Evolutionary conservation across 2,888 invertebrate genomes (phyloP).

Genomic region (Trichacis sp.): DNA sequence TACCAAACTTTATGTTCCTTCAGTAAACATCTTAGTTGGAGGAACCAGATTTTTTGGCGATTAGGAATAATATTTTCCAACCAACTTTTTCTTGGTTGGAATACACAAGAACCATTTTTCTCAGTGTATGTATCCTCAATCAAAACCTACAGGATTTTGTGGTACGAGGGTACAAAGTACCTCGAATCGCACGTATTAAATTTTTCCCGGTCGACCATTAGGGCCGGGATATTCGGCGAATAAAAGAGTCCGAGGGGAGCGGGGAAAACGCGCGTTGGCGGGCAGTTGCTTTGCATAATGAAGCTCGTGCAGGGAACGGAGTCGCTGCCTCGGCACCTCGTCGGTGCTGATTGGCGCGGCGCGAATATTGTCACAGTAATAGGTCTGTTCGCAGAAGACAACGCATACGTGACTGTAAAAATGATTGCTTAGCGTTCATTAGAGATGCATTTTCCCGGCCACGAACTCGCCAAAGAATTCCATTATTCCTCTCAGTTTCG

Average conservation of each 20-base stretch:
- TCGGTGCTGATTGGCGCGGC: constrained; percentile 24
- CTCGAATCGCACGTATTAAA: not conserved
- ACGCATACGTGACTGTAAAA: constrained; percentile 47
- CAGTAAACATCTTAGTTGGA: too few species aligned
- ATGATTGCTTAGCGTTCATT: constrained; percentile 60
- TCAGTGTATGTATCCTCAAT: too few species aligned
- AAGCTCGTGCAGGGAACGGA: constrained; percentile 9
- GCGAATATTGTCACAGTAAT: constrained; percentile 60
- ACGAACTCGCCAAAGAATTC: constrained; percentile 38
- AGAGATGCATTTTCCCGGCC: constrained; percentile 29
- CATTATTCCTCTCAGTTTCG: constrained; percentile 12
- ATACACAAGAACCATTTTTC: too few species aligned
- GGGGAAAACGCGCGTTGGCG: constrained; percentile 1
- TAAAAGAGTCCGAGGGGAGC: not conserved
- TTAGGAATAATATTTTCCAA: too few species aligned
- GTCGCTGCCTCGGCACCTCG: not conserved
- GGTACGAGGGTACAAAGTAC: not conserved
- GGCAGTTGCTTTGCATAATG: constrained; percentile 13
- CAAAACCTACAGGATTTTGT: not conserved
- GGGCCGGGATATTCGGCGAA: not conserved
- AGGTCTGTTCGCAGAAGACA: constrained; percentile 49
- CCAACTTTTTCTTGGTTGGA: too few species aligned
- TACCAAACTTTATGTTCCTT: too few species aligned
- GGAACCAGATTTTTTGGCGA: too few species aligned
- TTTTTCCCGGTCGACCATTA: constrained; percentile 1